Base-by-base conservation (phyloP, 2,888 invertebrate genomes). In the Lordiphosa fenestrarum region DNA sequence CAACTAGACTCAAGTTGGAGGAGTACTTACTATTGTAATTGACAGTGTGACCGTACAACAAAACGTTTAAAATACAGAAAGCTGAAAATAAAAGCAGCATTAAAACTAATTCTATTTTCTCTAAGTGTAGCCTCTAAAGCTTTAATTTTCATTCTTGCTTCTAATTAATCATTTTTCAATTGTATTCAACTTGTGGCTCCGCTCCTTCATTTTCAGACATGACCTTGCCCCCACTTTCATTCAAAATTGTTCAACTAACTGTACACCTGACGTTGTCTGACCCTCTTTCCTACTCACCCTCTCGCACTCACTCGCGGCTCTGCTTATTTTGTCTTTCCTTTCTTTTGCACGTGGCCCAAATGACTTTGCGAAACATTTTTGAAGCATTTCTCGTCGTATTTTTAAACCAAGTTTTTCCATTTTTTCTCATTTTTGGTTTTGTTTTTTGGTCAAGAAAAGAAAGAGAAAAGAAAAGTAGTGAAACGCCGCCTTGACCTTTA, bases 191-290 rank as follows among this genome's bases (percentile, higher is more conserved):
- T 7, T 30, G 30, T 30, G 7, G 30, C 30, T 30, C 30, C 9
- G 74, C 63, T n/a, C 52, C 67, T 71, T 70, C 64, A 10, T 30
- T 30, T 30, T 30, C 30, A 30, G 9, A 9, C 30, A 30, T 30
- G 30, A 30, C 30, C 30, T 30, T 30, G 30, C 7, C 30, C 9
- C 9, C 30, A 7, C 30, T 30, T 30, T 0, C 30, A 30, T 9
- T 3, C 9, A 9, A 30, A 30, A 36, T 47, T 47, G 47, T 58
- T 57, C 19, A 57, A 57, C 57, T 57, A 46, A 19, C 19, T 13
- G 15, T 25, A 33, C 36, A 7, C 23, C 48, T 38, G 38, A 21
- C 7, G 4, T n/a, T 2, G 9, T 23, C 6, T 10, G 3, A 15
- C 6, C 19, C 40, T 25, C 2, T 6, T 1, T 6, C 1, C 1